Percentiles rank a stretch among this genome's conserved stretches.
Conservation (phyloP, 2,888 invertebrate species). For the Molorchus minor region DNA sequence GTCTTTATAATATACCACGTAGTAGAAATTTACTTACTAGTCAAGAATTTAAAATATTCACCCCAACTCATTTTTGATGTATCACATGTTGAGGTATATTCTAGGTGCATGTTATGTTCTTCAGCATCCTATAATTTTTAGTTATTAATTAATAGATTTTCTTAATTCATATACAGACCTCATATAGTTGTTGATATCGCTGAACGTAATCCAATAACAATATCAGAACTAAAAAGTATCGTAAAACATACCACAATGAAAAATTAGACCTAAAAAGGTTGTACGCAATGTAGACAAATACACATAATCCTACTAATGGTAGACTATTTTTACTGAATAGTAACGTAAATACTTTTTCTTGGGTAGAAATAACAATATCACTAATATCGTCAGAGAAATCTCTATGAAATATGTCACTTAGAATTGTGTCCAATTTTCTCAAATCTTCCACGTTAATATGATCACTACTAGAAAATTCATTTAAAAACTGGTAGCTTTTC, state of each 20-base stretch:
- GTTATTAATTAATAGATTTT: conserved; percentile 4
- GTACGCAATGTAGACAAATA: conserved; percentile 35
- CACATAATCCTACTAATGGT: conserved; percentile 28
- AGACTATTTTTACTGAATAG: conserved; percentile 35
- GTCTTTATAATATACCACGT: neutral
- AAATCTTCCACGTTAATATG: conserved; percentile 33
- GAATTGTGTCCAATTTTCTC: conserved; percentile 41
- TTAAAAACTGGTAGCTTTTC: conserved; percentile 38
- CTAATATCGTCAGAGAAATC: conserved; percentile 30
- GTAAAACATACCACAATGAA: conserved; percentile 39
- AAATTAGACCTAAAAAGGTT: conserved; percentile 40
- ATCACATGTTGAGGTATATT: conserved; percentile 42
- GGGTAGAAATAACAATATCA: conserved; percentile 28
- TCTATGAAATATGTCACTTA: conserved; percentile 39
- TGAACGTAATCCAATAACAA: conserved; percentile 41
- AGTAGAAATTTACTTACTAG: conserved; percentile 35
- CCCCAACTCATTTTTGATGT: conserved; percentile 40
- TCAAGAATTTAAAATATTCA: conserved; percentile 36
- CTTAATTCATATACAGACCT: conserved; percentile 36
- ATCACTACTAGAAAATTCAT: conserved; percentile 30
- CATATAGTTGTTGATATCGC: conserved; percentile 37
- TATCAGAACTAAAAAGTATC: conserved; percentile 38
- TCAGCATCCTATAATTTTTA: conserved; percentile 41
- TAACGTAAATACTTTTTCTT: conserved; percentile 29
- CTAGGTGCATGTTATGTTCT: conserved; percentile 41